These are phyloP conservation scores for Meloe dianella DNA, from an alignment of 2,888 invertebrate species.

Conservation along the genomic window DNA sequence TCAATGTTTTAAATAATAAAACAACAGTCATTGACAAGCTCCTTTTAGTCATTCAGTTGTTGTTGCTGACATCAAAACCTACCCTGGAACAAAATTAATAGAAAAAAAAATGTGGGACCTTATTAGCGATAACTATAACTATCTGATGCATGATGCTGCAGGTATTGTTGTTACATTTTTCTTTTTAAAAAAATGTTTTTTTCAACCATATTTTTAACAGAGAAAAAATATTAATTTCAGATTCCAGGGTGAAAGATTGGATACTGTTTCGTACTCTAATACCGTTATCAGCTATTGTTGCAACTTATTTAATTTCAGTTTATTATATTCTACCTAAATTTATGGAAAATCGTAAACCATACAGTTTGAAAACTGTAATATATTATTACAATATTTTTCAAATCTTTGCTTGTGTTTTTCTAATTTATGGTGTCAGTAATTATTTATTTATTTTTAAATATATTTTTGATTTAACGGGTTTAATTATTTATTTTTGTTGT, in stretches of 20 bases:
- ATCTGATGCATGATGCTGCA: constrained; percentile 3
- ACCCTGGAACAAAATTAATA: background rate
- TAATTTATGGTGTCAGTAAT: constrained; percentile 74
- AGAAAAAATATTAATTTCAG: too few relatives aligned
- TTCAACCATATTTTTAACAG: background rate
- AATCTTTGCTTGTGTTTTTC: constrained; percentile 71
- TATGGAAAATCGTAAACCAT: constrained; percentile 75
- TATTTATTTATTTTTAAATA: background rate
- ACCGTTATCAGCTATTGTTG: constrained; percentile 59
- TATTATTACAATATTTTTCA: constrained; percentile 82
- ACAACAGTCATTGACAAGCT: background rate
- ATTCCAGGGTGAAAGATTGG: constrained; percentile 62
- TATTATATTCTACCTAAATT: constrained; percentile 63
- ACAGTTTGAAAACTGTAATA: constrained; percentile 69
- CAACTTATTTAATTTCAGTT: constrained; percentile 62
- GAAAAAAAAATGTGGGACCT: background rate
- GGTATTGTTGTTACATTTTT: too few relatives aligned
- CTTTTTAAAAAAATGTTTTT: background rate
- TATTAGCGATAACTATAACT: background rate
- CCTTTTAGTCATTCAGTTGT: background rate
- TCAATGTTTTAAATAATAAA: background rate
- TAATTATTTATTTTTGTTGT: too few relatives aligned
- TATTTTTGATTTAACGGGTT: constrained; percentile 7
- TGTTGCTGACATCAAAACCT: background rate
- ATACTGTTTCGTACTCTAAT: constrained; percentile 62